These are phyloP conservation scores for Agrilus biguttatus DNA, from an alignment of 2,888 invertebrate species.

Conservation along the genomic window DNA sequence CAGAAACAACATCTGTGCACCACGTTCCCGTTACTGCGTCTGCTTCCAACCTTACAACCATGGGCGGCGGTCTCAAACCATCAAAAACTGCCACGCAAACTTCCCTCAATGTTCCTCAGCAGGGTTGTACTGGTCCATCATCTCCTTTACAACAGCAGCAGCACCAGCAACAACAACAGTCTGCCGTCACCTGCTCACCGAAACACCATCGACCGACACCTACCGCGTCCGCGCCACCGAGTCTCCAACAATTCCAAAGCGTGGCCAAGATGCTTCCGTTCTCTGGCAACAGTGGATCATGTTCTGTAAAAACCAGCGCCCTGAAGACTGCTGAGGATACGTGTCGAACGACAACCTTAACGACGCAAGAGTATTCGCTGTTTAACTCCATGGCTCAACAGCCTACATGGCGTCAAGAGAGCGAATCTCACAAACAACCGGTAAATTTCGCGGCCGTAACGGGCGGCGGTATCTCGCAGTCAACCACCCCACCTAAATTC, in stretches of 20 bases:
- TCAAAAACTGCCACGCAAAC: constrained; percentile 9
- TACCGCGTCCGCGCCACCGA: constrained; percentile 29
- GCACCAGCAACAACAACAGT: constrained; percentile 7
- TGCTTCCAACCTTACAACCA: constrained; percentile 8
- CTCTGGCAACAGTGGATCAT: background rate
- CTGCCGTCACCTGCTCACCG: constrained; percentile 21
- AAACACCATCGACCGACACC: constrained; percentile 25
- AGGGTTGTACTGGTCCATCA: constrained; percentile 17
- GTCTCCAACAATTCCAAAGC: constrained; percentile 27
- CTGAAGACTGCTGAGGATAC: constrained; percentile 4
- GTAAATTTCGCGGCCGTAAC: constrained; percentile 62
- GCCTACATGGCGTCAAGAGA: constrained; percentile 45
- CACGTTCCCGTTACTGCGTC: constrained; percentile 12
- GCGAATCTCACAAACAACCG: constrained; percentile 37
- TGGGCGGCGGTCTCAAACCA: constrained; percentile 1
- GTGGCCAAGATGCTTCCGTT: constrained; percentile 15
- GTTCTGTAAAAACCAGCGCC: constrained; percentile 3
- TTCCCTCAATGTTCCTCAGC: constrained; percentile 13
- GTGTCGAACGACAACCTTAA: constrained; percentile 16
- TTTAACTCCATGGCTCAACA: constrained; percentile 65
- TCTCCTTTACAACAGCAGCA: constrained; percentile 18
- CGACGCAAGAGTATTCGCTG: constrained; percentile 69
- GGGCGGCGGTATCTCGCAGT: constrained; percentile 34
- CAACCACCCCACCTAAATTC: constrained; percentile 29
- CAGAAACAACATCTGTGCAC: constrained; percentile 33